Base-by-base conservation (phyloP, 2,888 invertebrate species). In the Sinopyrophorus schimmeli region DNA sequence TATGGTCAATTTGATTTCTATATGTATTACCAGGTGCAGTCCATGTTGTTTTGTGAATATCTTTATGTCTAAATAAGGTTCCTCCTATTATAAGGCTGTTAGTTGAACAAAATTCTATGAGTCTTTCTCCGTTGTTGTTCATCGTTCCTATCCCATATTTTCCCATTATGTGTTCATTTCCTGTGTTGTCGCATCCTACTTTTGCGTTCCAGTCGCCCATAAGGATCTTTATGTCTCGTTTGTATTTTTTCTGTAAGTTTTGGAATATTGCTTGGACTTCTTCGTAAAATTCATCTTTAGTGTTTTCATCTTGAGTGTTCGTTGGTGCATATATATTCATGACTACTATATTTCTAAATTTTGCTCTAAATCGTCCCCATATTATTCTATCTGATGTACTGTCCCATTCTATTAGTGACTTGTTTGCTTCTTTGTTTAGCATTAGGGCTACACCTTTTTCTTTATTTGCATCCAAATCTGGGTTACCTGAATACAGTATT, bases 241-340 rank as follows among this genome's bases (percentile, higher is more conserved):
- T 31, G 30, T 30, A 12, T 30, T 14, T 9, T 9, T 28, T 28
- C 15, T 28, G 28, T 10, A 28, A 14, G 6, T 28, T 28, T 28
- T 11, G 11, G 28, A 28, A 14, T 11, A 12, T 11, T 11, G 30
- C 30, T 14, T 30, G 30, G 30, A 30, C 14, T 30, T 12, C 30
- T 30, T 31, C 31, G 12, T 31, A 31, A 31, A 31, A 15, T 5
- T 31, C n/a, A n/a, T 31, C 16, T 9, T 31, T 31, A n/a, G 12
- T 31, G 7, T 31, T 17, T 17, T 31, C 31, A 17, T 31, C 15
- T 31, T 15, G 31, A 7, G 15, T 15, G 16, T 31, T 31, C 16
- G 31, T 31, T 31, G 31, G 31, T 31, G 31, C 31, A 15, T 31
- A 31, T 31, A 31, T 17, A 12, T 31, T 31, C 17, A 31, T n/a